Evolutionary conservation across 2,113 vertebrate genomes (phyloP), one percentile per base, ranked within the genome.

Genomic region (Ornithorhynchus anatinus): DNA sequence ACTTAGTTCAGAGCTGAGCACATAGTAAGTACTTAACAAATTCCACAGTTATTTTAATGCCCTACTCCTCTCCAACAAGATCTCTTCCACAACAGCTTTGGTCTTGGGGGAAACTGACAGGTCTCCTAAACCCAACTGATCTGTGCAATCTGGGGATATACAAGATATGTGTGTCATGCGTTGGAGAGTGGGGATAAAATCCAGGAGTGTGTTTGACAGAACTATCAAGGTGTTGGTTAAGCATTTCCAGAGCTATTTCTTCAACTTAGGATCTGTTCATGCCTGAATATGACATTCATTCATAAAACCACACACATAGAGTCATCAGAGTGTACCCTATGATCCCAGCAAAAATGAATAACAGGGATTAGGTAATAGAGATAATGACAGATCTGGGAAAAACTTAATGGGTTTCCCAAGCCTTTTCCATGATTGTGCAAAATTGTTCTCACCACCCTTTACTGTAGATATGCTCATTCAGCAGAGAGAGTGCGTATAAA

Each of bases 401-500:
- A 2, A 25, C 15, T 45, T 32, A 45, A 42, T 16, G 33, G 48
- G 23, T 60, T 57, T 39, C 25, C 29, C 1, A 22, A 15, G 8
- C 47, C 68, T 58, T 52, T 44, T n/a, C n/a, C n/a, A n/a, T n/a
- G 59, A 48, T 36, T 59, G 29, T 48, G 25, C 3, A 12, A 31
- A n/a, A 68, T 32, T 33, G 14, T 23, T 53, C 58, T 61, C 50
- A 47, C 16, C 59, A 53, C 13, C 25, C 33, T 13, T 44, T 61
- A 29, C 42, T 66, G 36, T 48, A 69, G 59, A 5, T 27, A 16
- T 59, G 64, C 32, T 69, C 54, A 9, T 52, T 52, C 50, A 65
- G 69, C 64, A 69, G 78, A 82, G 60, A 59, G 36, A 76, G 60
- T 73, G 39, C 77, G 65, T 52, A 16, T 8, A 37, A 76, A 51